Evolutionary conservation across 1,140 invertebrate genomes (phyloP).

Genomic region (Bombus soroeensis): DNA sequence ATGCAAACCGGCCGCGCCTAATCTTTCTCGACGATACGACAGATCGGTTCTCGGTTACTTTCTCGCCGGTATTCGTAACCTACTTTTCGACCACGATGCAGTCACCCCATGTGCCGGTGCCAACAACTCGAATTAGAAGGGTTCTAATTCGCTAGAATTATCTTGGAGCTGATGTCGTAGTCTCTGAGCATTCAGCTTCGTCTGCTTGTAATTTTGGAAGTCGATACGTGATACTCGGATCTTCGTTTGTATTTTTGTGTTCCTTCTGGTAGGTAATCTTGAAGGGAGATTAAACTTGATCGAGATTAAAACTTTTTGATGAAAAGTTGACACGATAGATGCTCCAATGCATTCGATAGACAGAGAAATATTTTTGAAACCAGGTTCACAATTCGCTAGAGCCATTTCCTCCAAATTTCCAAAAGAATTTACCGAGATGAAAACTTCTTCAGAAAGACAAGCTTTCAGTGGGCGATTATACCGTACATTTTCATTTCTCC

Average conservation of each 20-base stretch:
- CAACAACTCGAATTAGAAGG: conserved; percentile 63
- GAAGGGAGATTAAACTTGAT: too few species aligned
- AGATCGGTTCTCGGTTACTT: conserved; percentile 62
- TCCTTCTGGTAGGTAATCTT: not conserved
- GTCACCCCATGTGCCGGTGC: conserved; percentile 46
- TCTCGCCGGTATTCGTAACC: conserved; percentile 67
- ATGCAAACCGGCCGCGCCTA: conserved; percentile 55
- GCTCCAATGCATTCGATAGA: too few species aligned
- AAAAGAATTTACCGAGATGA: too few species aligned
- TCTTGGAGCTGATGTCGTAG: not conserved
- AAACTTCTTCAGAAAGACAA: too few species aligned
- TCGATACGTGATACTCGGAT: not conserved
- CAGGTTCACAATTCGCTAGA: not conserved
- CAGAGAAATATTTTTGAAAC: not conserved
- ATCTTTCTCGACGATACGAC: conserved; percentile 48
- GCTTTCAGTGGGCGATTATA: too few species aligned
- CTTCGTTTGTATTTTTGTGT: not conserved
- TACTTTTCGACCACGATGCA: conserved; percentile 59
- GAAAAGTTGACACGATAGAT: not conserved
- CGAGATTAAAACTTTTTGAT: not conserved
- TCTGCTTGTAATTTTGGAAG: not conserved
- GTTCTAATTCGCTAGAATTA: conserved; percentile 50
- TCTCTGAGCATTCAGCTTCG: not conserved
- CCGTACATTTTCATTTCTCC: too few species aligned
- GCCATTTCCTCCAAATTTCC: not conserved